A percentile compares a stretch with the other conserved stretches of the same genome.
Evolutionary conservation across 2,797 vertebrate genomes (phyloP).

Genomic region (Neomorphus geoffroyi): DNA sequence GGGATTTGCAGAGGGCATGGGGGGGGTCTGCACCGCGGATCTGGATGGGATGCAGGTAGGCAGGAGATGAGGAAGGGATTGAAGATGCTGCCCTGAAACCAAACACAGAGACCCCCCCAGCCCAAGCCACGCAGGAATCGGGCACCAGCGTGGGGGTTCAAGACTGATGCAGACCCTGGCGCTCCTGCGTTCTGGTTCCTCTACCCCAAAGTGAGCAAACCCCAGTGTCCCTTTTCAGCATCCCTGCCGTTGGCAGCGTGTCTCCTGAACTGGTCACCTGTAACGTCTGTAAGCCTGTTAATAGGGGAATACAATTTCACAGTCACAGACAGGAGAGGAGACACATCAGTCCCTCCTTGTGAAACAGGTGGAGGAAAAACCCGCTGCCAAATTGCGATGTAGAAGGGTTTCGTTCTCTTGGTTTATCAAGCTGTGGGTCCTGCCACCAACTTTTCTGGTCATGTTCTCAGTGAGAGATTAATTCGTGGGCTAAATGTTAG

Average conservation of each 20-base stretch:
- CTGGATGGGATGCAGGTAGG: too few relatives aligned
- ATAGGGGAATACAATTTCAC: conserved; percentile 76
- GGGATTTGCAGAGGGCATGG: too few relatives aligned
- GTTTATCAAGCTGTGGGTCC: background rate
- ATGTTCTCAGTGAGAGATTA: background rate
- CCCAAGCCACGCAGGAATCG: accelerated
- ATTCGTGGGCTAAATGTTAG: background rate
- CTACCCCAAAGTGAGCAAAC: background rate
- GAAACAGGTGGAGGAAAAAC: background rate
- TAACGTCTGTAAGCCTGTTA: conserved; percentile 70
- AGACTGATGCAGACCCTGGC: background rate
- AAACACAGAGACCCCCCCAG: background rate
- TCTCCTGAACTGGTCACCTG: conserved; percentile 57
- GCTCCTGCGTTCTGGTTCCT: background rate
- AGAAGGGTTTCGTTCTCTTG: conserved; percentile 4
- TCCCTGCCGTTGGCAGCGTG: background rate
- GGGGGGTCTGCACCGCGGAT: too few relatives aligned
- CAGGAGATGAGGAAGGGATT: too few relatives aligned
- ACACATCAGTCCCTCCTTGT: conserved; percentile 56
- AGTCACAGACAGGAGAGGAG: conserved; percentile 74
- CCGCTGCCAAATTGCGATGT: background rate
- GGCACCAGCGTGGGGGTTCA: accelerated
- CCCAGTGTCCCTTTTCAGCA: background rate
- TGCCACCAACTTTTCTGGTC: background rate
- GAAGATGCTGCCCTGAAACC: too few relatives aligned